Conservation (phyloP, 2,797 vertebrate species). For the Paratrypauchen microcephalus region DNA sequence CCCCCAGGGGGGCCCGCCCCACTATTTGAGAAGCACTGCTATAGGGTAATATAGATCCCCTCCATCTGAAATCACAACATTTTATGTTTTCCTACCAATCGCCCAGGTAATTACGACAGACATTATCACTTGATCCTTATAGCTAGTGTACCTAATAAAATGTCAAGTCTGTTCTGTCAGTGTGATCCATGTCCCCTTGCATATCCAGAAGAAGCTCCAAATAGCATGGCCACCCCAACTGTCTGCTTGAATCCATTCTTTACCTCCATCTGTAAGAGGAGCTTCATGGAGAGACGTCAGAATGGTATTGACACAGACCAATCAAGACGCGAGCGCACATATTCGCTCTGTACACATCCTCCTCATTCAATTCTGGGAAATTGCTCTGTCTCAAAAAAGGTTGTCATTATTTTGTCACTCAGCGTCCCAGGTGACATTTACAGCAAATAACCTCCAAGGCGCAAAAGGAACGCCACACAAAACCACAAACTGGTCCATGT, state of each 20-base stretch:
- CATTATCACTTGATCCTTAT: background rate
- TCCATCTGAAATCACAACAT: background rate
- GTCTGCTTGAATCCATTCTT: constrained; percentile 55
- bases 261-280: constrained; percentile 68
- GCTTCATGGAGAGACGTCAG: constrained; percentile 66
- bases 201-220: constrained; percentile 19
- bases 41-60: background rate
- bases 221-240: constrained; percentile 34
- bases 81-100: background rate
- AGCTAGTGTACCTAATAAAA: background rate
- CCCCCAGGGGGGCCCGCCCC: too few species aligned
- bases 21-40: too few species aligned
- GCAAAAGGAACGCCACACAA: constrained; percentile 47
- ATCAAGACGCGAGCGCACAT: constrained; percentile 68
- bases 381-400: constrained; percentile 73
- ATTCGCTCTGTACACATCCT: constrained; percentile 70
- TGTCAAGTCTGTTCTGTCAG: constrained; percentile 25
- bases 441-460: constrained; percentile 71
- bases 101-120: background rate
- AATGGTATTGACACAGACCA: constrained; percentile 72
- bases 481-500: constrained; percentile 47
- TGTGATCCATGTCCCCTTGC: constrained; percentile 22
- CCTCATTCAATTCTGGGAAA: constrained; percentile 79
- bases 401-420: constrained; percentile 82
- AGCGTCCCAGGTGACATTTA: constrained; percentile 78